phyloP scores from a whole-genome alignment of 1,140 invertebrate species.

The Lamellibrachia luymesi region DNA sequence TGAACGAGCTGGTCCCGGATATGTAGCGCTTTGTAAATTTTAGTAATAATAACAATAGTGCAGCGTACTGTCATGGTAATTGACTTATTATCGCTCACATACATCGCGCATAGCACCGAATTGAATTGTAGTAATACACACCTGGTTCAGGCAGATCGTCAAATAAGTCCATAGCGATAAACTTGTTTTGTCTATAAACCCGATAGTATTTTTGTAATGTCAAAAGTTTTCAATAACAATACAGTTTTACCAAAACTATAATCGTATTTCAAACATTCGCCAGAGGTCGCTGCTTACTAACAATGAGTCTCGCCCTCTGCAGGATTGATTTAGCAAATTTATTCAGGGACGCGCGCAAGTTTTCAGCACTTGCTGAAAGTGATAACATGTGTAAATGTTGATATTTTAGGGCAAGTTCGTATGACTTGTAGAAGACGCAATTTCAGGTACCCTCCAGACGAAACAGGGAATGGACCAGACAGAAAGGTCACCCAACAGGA shows the following conservation, averaged over 20 bases:
- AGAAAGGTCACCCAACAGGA: too few species aligned
- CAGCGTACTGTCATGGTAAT: background rate
- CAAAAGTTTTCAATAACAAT: background rate
- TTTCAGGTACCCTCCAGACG: too few species aligned
- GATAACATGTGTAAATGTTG: too few species aligned
- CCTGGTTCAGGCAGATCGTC: slow-evolving; percentile 35
- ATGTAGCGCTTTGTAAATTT: too few species aligned
- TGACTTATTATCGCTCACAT: background rate
- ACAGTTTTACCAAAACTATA: background rate
- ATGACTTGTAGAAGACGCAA: too few species aligned
- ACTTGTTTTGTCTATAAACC: background rate
- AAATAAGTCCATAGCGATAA: slow-evolving; percentile 32
- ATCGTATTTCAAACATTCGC: background rate
- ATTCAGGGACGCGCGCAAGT: too few species aligned
- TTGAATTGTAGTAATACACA: background rate
- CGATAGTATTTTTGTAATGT: background rate
- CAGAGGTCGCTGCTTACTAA: background rate
- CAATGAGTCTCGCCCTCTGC: background rate
- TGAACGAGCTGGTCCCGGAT: too few species aligned
- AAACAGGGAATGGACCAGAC: too few species aligned
- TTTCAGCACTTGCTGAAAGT: too few species aligned
- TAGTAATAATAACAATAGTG: too few species aligned
- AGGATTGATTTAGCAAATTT: background rate
- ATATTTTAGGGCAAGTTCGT: too few species aligned
- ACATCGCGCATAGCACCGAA: background rate